Base-by-base conservation (phyloP, 2,888 invertebrate genomes). In the Macrophya alboannulata region DNA sequence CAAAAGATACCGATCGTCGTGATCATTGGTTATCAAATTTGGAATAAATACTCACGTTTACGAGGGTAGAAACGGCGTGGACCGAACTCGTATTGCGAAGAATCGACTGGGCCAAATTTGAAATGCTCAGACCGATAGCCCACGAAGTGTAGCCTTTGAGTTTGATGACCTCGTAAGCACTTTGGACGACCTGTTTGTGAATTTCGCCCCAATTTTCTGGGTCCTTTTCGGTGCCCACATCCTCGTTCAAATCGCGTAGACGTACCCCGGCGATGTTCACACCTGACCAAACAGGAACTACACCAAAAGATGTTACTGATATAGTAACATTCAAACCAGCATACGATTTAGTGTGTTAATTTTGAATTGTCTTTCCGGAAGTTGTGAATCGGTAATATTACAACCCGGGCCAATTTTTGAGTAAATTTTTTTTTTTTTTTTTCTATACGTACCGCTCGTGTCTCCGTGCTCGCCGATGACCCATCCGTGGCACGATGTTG, bases 381-480 rank as follows among this genome's bases (percentile, higher is more conserved):
- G 31, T 31, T 31, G 1, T 3, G 31, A 31, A 31, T 31, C 31
- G n/a, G n/a, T n/a, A n/a, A n/a, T n/a, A 31, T 31, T 31, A 2
- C 31, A 31, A 3, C 3, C 3, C 31, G n/a, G n/a, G 1, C 31
- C 31, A 31, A 31, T 31, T 2, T 31, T 31, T 31, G 31, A 31
- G 31, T 1, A 31, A 31, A 31, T 31, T 55, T 55, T 1, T 21
- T 68, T 71, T n/a, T n/a, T n/a, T n/a, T n/a, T n/a, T n/a, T n/a
- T n/a, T n/a, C n/a, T n/a, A n/a, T 6, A 71, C 71, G 40, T 90
- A 97, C 97, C 98, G 88, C 97, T 97, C 85, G 97, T 96, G 91
- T 99, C 99, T 0, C 99, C 99, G 90, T 99, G 99, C 92, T 99
- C 99, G 48, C 99, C 99, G 91, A 99, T 98, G 90, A 99, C 97